Evolutionary conservation across 2,888 invertebrate species (phyloP), one percentile per base, ranked within the genome.

Genomic region (Sphinx pinastri): DNA sequence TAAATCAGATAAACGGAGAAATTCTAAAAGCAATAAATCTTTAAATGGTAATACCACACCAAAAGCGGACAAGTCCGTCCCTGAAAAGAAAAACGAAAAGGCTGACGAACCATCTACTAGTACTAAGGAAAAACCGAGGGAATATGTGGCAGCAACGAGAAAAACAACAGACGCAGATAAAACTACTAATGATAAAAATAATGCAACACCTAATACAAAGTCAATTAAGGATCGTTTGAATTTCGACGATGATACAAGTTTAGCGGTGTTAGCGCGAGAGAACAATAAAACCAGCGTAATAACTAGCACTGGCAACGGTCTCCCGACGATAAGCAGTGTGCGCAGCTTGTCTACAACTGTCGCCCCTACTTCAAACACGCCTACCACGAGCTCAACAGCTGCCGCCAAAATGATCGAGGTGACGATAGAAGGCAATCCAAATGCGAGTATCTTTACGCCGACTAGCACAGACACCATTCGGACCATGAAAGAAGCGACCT

Each of bases 321-420:
- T 90, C 2, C 93, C 93, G 0, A 92, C 91, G 0, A 92, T 92
- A 14, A 91, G 84, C 71, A 85, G 85, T 68, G 89, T 92, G 0
- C 76, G 88, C 13, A 92, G 92, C 75, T 78, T 93, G 0, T 89
- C 90, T 0, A 82, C 25, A 25, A 25, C 83, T 0, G 73, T 77
- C 6, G 74, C 80, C 2, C 78, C 79, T 57, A 78, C 72, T 58
- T 73, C 80, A 0, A 72, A 52, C 51, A 72, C 77, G 0, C 75
- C 73, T 0, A 69, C 70, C 11, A 76, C 79, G 14, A 81, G 74
- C 72, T 72, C 76, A 0, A 75, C 75, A 7, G 71, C 75, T 3
- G 76, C 69, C 2, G 55, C 78, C 0, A 84, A 81, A 71, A 75
- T 77, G 14, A 74, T 82, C 11, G 88, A 88, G 71, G 73, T 85